Conservation (phyloP, 2,888 invertebrate genomes). For the Temnothorax ravouxi region DNA sequence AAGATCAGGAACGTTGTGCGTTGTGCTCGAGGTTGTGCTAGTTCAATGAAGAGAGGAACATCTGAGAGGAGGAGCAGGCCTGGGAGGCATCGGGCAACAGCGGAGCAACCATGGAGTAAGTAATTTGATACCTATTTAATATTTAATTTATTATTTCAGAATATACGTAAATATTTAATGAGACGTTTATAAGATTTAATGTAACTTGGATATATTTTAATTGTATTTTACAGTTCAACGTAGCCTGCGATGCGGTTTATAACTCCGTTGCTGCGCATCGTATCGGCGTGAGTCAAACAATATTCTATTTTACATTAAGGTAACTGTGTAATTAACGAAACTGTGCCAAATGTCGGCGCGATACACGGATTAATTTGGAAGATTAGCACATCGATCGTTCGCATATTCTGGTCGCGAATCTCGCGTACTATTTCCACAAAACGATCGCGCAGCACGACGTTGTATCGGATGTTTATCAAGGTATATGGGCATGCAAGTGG, state of each 20-base stretch:
- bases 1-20: too few species aligned
- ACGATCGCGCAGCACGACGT: not conserved
- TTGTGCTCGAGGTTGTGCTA: too few species aligned
- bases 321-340: not conserved
- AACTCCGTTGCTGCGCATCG: not conserved
- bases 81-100: too few species aligned
- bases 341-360: not conserved
- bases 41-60: too few species aligned
- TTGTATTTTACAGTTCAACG: not conserved
- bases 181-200: too few species aligned
- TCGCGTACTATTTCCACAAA: conserved; percentile 7
- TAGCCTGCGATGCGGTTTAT: too few species aligned
- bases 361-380: not conserved
- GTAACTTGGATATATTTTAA: not conserved
- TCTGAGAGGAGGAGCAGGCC: too few species aligned
- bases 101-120: too few species aligned
- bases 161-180: too few species aligned
- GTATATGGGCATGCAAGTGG: conserved; percentile 42
- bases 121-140: too few species aligned
- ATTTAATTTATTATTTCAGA: too few species aligned
- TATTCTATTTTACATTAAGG: not conserved
- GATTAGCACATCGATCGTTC: not conserved
- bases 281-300: not conserved
- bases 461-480: conserved; percentile 40
- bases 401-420: conserved; percentile 13